phyloP scores from a whole-genome alignment of 2,888 invertebrate genomes.

The Hirtodrosophila duncani region DNA sequence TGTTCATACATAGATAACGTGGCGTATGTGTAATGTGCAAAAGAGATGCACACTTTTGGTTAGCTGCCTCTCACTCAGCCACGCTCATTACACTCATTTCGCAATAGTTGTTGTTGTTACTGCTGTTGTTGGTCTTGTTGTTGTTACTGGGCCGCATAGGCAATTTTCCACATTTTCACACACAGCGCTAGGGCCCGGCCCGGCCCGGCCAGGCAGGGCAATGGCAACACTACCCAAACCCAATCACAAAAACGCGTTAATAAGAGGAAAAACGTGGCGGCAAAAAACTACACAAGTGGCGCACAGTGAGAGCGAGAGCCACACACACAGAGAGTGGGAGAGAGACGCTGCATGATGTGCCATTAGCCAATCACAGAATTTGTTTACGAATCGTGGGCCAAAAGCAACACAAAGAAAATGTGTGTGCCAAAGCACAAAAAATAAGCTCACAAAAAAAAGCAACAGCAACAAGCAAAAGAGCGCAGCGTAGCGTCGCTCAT shows the following conservation, averaged over 20 bases:
- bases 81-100: slow-evolving; percentile 74
- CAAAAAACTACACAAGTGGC: slow-evolving; percentile 70
- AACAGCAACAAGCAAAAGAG: too few relatives aligned
- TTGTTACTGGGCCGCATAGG: slow-evolving; percentile 69
- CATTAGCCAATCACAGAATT: slow-evolving; percentile 75
- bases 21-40: slow-evolving; percentile 71
- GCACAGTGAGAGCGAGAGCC: too few relatives aligned
- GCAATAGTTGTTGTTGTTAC: slow-evolving; percentile 43
- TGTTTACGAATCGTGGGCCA: slow-evolving; percentile 75
- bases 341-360: slow-evolving; percentile 1
- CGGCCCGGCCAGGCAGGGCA: too few relatives aligned
- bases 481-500: slow-evolving; percentile 52
- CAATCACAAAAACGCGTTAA: slow-evolving; percentile 75
- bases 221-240: slow-evolving; percentile 65
- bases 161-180: slow-evolving; percentile 71
- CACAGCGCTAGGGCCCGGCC: too few relatives aligned
- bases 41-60: slow-evolving; percentile 23
- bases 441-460: slow-evolving; percentile 43
- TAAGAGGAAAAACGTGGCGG: slow-evolving; percentile 69
- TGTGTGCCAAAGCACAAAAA: slow-evolving; percentile 24
- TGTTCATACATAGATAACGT: slow-evolving; percentile 67
- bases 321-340: slow-evolving; percentile 14
- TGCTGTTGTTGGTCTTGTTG: slow-evolving; percentile 15
- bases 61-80: slow-evolving; percentile 49
- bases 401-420: slow-evolving; percentile 74